These are phyloP conservation scores for Oligia latruncula DNA, from an alignment of 2,888 invertebrate species.

Conservation along the genomic window DNA sequence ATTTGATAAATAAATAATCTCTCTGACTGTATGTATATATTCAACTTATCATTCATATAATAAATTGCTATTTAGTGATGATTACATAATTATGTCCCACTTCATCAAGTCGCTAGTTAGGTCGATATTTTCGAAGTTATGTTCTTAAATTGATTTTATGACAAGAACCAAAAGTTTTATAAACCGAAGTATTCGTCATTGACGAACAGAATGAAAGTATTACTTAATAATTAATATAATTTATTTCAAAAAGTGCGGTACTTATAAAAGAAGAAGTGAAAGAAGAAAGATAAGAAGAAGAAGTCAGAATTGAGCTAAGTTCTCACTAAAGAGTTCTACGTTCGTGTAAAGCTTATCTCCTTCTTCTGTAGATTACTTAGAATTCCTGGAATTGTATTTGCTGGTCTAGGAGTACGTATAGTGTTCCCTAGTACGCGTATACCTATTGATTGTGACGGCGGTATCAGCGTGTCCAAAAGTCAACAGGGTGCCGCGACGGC, in stretches of 20 bases:
- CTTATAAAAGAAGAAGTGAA: too few species aligned
- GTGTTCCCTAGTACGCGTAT: not conserved
- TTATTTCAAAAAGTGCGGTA: too few species aligned
- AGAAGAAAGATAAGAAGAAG: too few species aligned
- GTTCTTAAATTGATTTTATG: not conserved
- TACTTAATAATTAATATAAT: too few species aligned
- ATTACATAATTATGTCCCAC: too few species aligned
- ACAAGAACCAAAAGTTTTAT: not conserved
- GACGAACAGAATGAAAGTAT: not conserved
- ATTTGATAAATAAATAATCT: not conserved
- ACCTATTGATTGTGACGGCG: conserved; percentile 45
- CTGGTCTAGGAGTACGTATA: not conserved
- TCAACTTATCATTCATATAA: not conserved
- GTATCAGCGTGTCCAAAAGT: conserved; percentile 77
- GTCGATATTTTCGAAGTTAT: not conserved
- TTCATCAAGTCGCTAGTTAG: not conserved
- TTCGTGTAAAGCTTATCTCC: not conserved
- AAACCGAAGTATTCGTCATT: not conserved
- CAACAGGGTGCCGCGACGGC: conserved; percentile 83
- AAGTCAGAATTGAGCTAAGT: too few species aligned
- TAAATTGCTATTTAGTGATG: not conserved
- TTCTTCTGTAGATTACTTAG: not conserved
- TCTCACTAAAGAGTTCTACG: not conserved
- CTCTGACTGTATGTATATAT: too few species aligned
- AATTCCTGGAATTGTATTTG: not conserved